Conservation (phyloP, 2,797 vertebrate genomes). For the Brachyrhaphis roseni region DNA sequence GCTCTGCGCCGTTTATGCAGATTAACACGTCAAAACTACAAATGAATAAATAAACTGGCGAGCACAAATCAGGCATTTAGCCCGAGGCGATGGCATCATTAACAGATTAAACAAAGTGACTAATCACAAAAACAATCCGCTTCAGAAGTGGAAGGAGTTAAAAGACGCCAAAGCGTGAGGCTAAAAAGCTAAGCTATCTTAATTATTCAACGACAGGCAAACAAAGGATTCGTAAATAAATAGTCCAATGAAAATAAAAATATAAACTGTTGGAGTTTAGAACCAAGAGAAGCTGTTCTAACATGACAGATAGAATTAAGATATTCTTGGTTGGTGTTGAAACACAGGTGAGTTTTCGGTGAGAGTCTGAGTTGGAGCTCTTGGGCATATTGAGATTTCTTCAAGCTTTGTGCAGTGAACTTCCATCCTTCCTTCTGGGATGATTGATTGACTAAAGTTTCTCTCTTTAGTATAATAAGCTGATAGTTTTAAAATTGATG, state of each 20-base stretch:
- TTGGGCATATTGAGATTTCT: background rate
- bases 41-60: conserved; percentile 83
- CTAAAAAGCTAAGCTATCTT: conserved; percentile 78
- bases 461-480: too few species aligned
- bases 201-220: conserved; percentile 78
- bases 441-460: too few species aligned
- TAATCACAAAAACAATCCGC: conserved; percentile 78
- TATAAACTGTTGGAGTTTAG: conserved; percentile 35
- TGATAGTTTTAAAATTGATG: too few species aligned
- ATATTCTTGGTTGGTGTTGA: conserved; percentile 18
- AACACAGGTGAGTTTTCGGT: background rate
- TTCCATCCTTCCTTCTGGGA: too few species aligned
- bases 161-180: conserved; percentile 75
- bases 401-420: too few species aligned
- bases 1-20: conserved; percentile 77
- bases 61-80: conserved; percentile 76
- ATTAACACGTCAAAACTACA: conserved; percentile 79
- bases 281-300: conserved; percentile 1
- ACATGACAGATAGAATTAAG: conserved; percentile 5
- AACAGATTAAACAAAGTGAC: conserved; percentile 83
- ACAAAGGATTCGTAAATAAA: conserved; percentile 76
- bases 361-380: background rate
- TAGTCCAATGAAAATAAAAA: conserved; percentile 36
- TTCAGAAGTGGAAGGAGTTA: conserved; percentile 77
- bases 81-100: conserved; percentile 78